Conservation (phyloP, 2,888 invertebrate species). For the Eupithecia tripunctaria region DNA sequence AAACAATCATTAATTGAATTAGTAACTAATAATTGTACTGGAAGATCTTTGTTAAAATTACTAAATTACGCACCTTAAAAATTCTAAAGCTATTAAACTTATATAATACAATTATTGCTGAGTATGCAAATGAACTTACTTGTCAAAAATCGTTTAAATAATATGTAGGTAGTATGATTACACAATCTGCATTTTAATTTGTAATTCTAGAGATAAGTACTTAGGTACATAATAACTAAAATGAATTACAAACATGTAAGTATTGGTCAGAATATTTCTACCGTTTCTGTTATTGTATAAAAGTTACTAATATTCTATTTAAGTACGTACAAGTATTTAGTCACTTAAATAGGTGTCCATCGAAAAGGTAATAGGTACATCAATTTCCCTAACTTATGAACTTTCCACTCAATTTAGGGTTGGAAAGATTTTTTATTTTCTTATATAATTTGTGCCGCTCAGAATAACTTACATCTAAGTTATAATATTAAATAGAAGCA, state of each 20-base stretch:
- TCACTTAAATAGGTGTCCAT: background rate
- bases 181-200: background rate
- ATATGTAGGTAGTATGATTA: background rate
- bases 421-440: background rate
- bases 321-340: background rate
- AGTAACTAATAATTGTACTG: slow-evolving; percentile 36
- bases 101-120: background rate
- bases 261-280: slow-evolving; percentile 13
- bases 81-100: slow-evolving; percentile 11
- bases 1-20: slow-evolving; percentile 26
- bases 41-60: slow-evolving; percentile 37
- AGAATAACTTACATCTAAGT: slow-evolving; percentile 12
- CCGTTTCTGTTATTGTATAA: background rate
- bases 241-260: background rate
- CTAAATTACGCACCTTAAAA: slow-evolving; percentile 23
- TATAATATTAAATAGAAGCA: slow-evolving; percentile 48
- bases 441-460: slow-evolving; percentile 21
- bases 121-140: background rate
- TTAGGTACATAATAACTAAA: background rate
- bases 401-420: background rate
- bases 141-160: background rate
- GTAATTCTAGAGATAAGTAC: background rate
- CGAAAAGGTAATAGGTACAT: background rate
- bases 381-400: slow-evolving; percentile 1
- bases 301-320: background rate